Base-by-base conservation (phyloP, 2,888 invertebrate genomes). In the Lobophora halterata region DNA sequence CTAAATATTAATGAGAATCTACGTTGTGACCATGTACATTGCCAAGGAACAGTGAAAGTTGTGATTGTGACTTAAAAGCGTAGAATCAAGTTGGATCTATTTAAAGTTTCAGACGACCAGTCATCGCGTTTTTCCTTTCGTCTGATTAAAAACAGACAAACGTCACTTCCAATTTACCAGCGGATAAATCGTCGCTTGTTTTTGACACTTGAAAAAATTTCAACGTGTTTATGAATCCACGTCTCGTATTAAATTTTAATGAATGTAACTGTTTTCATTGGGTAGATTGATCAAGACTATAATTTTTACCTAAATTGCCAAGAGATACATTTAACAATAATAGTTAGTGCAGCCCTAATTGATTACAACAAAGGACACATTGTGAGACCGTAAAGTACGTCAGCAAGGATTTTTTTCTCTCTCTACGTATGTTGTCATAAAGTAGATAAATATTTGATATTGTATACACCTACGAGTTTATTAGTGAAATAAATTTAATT, bases 371-470 rank as follows among this genome's bases (percentile, higher is more conserved):
- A n/a, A n/a, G n/a, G n/a, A n/a, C n/a, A n/a, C n/a, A n/a, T n/a
- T n/a, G n/a, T 63, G 65, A 75, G 75, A 79, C 76, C 57, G 57
- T 57, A 64, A 71, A 73, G 64, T 71, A 78, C 75, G 71, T 70
- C 66, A 70, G 64, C 61, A 68, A 72, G 68, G 66, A 55, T n/a
- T n/a, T n/a, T n/a, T 55, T 62, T 61, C 57, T 65, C 54, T 54
- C 41, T 31, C 56, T 53, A 55, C 49, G 31, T n/a, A n/a, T n/a
- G n/a, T n/a, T n/a, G n/a, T n/a, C n/a, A n/a, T n/a, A n/a, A n/a
- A n/a, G n/a, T n/a, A n/a, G n/a, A n/a, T n/a, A n/a, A n/a, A n/a
- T n/a, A n/a, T n/a, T n/a, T n/a, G n/a, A n/a, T n/a, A n/a, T n/a
- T n/a, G n/a, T n/a, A n/a, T n/a, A n/a, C n/a, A n/a, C n/a, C n/a